Percentiles rank a stretch among this genome's conserved stretches.
Conservation (phyloP, 2,888 invertebrate genomes). For the Ceramica pisi region DNA sequence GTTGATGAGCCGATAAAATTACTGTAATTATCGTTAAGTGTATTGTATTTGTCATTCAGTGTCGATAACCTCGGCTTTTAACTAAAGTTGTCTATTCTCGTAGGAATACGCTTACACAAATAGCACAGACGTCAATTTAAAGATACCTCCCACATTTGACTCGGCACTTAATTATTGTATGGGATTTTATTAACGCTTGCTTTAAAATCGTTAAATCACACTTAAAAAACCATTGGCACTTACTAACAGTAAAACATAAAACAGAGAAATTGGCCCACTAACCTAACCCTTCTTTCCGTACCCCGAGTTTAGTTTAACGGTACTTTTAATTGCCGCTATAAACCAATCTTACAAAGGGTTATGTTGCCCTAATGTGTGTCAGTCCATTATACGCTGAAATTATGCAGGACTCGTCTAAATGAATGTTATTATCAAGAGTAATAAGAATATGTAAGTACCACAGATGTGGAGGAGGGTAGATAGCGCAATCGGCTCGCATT, state of each 20-base stretch:
- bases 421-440: conserved; percentile 44
- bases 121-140: not conserved
- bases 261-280: conserved; percentile 36
- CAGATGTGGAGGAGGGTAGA: conserved; percentile 21
- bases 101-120: conserved; percentile 12
- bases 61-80: not conserved
- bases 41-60: not conserved
- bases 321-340: conserved; percentile 59
- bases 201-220: conserved; percentile 39
- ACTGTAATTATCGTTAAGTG: conserved; percentile 2
- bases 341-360: conserved; percentile 61
- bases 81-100: not conserved
- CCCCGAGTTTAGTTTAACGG: conserved; percentile 51
- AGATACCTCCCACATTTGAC: not conserved
- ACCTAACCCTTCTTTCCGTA: conserved; percentile 47
- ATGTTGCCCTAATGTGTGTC: conserved; percentile 55
- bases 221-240: conserved; percentile 46
- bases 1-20: conserved; percentile 11
- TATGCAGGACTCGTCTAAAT: conserved; percentile 59
- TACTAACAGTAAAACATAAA: conserved; percentile 45
- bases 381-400: conserved; percentile 54
- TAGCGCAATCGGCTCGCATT: conserved; percentile 10
- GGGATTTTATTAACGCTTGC: not conserved
- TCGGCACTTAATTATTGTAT: not conserved
- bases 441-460: conserved; percentile 47